Base-by-base conservation (phyloP, 2,888 invertebrate species). In the Ectobius pallidus region DNA sequence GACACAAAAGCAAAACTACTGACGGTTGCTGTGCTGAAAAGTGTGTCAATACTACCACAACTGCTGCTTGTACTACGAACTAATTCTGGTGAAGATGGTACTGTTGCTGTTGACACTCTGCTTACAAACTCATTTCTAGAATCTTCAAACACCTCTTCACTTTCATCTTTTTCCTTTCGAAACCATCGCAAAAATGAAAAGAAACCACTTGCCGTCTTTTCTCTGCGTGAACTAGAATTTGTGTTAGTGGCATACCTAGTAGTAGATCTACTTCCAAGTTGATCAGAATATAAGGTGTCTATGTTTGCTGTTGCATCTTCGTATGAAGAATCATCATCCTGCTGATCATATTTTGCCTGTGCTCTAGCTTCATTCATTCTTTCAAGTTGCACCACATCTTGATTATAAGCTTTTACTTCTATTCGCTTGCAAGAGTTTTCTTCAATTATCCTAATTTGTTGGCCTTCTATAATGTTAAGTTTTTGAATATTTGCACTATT, bases 131-230 rank as follows among this genome's bases (percentile, higher is more conserved):
- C 70, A 22, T 63, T 52, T 62, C 42, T 61, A 25, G 30, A 62
- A 42, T 34, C 69, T 46, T 72, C 71, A 49, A 25, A 32, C 16
- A 11, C 58, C n/a, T 34, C 34, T 7, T 7, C 34, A 34, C 34
- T 11, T 14, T 75, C 80, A 67, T 77, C 77, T 75, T 87, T 86
- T 77, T 85, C 85, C 75, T 89, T 88, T 76, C 89, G 90, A 80
- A 92, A 88, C 92, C 92, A 92, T 83, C 88, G 89, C 80, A 92
- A 87, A 80, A 92, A 85, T 71, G 91, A 89, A 79, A 88, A 87
- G 76, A 86, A 81, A 71, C 84, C 86, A 80, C 83, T 85, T 25
- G 71, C 58, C 22, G 68, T 69, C 49, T 75, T 76, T 20, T 75
- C 76, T 65, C 72, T 74, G 16, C 76, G 76, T 44, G 75, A 75